Evolutionary conservation across 1,140 invertebrate species (phyloP), one percentile per base, ranked within the genome.

Genomic region (Aphaenogaster floridana): DNA sequence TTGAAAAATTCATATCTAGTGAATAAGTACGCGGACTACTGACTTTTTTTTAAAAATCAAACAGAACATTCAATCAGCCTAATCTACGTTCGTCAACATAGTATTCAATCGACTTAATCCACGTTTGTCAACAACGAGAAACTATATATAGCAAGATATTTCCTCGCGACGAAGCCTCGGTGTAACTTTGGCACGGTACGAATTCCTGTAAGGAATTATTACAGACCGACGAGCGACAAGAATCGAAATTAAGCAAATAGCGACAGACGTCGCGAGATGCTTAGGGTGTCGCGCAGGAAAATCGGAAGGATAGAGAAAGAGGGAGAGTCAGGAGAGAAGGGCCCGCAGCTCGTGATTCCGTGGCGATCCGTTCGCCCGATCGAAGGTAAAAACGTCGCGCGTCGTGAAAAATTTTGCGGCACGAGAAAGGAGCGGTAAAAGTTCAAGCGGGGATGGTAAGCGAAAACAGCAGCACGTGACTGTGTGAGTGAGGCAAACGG

Each of bases 351-450:
- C 42, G n/a, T 48, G 77, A 52, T 45, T 42, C 17, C 42, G 69
- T 42, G 71, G 15, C 36, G 21, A 28, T 64, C 15, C 36, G 36
- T 28, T 61, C 34, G 61, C 15, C 59, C 34, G 78, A 45, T 80
- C 48, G 50, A 21, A 34, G 36, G n/a, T 39, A 69, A 83, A 72
- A 59, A 83, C 48, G 50, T 11, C 34, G 8, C 3, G 52, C 17
- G 69, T 50, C 28, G 80, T 76, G 69, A 76, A 74, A 61, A 84
- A 76, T 84, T 84, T 61, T 17, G 54, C 39, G 28, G 34, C 39
- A 11, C 17, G 42, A 71, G 66, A 48, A 71, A 3, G 63, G 54
- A 59, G 28, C 28, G 54, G n/a, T 17, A 63, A 39, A 59, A 48
- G 42, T 72, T 72, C 39, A 28, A 28, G 34, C 54, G 17, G 17